Conservation (phyloP, 2,113 vertebrate genomes). For the Hippocampus zosterae region DNA sequence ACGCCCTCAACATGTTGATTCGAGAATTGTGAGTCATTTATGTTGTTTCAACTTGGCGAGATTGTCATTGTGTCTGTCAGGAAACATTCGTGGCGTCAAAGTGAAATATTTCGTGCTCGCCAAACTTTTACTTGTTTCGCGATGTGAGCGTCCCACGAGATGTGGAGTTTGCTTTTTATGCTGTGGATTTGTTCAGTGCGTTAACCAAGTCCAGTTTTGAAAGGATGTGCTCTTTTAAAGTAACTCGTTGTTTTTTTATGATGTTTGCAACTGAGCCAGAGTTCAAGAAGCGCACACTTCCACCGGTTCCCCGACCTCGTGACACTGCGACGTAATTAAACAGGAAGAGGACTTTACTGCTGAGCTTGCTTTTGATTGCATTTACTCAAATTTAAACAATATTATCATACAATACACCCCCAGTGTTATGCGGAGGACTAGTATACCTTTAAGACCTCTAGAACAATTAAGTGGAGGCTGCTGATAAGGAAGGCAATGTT, state of each 20-base stretch:
- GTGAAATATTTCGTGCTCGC: neutral
- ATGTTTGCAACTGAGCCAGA: neutral
- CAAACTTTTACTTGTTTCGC: neutral
- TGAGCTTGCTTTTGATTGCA: neutral
- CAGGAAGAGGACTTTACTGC: neutral
- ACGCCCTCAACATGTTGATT: constrained; percentile 57
- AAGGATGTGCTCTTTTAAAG: neutral
- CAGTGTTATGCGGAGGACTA: too few species aligned
- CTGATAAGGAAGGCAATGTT: neutral
- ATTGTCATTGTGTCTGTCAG: neutral
- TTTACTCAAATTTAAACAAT: neutral
- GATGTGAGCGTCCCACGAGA: neutral
- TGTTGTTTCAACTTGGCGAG: neutral
- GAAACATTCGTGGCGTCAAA: neutral
- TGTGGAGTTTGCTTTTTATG: neutral
- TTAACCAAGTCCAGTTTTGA: neutral
- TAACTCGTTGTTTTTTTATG: neutral
- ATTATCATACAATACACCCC: neutral
- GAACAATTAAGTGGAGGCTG: too few species aligned
- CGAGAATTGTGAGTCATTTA: constrained; percentile 71
- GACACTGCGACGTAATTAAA: neutral
- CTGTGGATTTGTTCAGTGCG: neutral
- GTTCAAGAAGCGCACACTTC: neutral
- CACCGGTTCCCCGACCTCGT: neutral
- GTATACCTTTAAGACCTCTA: too few species aligned